A percentile compares a stretch with the other conserved stretches of the same genome.
These are phyloP conservation scores for Neopelma chrysocephalum DNA, from an alignment of 2,797 vertebrate species.

Conservation along the genomic window DNA sequence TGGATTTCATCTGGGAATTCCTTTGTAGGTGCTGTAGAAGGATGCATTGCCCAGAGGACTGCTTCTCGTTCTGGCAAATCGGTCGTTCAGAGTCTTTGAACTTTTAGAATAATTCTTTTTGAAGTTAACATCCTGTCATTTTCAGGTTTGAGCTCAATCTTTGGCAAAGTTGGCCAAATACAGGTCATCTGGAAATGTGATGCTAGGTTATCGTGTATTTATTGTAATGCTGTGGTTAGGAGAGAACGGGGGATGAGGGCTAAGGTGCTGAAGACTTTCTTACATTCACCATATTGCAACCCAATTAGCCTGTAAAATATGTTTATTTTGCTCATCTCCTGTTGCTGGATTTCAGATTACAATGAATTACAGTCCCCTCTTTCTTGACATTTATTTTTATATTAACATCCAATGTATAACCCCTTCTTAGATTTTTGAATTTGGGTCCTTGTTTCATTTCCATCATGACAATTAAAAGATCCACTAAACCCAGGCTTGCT, in stretches of 20 bases:
- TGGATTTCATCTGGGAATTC: background rate
- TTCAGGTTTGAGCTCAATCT: background rate
- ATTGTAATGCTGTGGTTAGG: background rate
- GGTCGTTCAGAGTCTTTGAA: background rate
- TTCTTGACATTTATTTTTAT: background rate
- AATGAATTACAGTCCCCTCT: background rate
- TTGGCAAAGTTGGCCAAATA: background rate
- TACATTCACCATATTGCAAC: accelerated
- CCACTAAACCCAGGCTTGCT: background rate
- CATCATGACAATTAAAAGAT: background rate
- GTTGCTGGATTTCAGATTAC: background rate
- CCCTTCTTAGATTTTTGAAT: background rate
- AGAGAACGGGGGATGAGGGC: background rate
- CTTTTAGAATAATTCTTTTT: background rate
- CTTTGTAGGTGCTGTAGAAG: background rate
- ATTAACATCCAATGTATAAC: background rate
- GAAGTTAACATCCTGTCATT: background rate
- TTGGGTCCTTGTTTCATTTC: background rate
- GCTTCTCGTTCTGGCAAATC: background rate
- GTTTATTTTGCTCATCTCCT: background rate
- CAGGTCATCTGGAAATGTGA: background rate
- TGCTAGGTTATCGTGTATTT: background rate
- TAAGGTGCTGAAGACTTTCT: background rate
- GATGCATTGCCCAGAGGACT: background rate
- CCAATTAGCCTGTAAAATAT: background rate